Percentiles rank a stretch among this genome's conserved stretches.
Evolutionary conservation across 35 echinoderm and acorn worm species (phyloP).

Genomic region (Diadema setosum): DNA sequence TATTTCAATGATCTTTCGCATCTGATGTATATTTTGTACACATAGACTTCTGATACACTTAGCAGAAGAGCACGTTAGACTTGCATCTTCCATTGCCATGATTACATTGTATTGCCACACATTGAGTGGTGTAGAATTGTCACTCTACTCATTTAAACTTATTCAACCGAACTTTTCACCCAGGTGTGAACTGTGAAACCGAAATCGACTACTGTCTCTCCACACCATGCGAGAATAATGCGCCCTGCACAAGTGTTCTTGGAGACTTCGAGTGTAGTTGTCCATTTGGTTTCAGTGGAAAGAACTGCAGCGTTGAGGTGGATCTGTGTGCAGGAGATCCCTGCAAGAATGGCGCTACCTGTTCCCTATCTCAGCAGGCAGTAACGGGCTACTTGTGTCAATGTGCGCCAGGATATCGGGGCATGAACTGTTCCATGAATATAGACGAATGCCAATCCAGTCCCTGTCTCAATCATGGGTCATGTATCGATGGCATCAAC

Average conservation of each 20-base stretch:
- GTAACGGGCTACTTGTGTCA: neutral
- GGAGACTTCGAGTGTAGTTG: neutral
- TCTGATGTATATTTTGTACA: too few species aligned
- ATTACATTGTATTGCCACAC: too few species aligned
- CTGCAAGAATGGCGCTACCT: neutral
- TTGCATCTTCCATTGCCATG: too few species aligned
- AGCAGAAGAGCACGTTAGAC: too few species aligned
- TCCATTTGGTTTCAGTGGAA: neutral
- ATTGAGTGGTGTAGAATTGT: too few species aligned
- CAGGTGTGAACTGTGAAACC: too few species aligned
- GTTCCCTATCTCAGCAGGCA: neutral
- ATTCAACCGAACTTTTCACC: too few species aligned
- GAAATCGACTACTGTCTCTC: neutral
- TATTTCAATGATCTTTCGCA: too few species aligned
- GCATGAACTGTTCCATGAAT: constrained; percentile 1
- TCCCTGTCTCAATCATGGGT: constrained; percentile 62
- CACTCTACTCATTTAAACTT: too few species aligned
- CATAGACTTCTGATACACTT: too few species aligned
- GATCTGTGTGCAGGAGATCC: neutral
- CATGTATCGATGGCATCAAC: constrained; percentile 61
- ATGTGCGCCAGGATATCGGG: neutral
- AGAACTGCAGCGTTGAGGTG: neutral
- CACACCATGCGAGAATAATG: neutral
- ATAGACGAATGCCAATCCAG: constrained; percentile 41
- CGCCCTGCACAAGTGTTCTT: neutral